Evolutionary conservation across 1,140 invertebrate genomes (phyloP).

Genomic region (Tetragonula clypearis): DNA sequence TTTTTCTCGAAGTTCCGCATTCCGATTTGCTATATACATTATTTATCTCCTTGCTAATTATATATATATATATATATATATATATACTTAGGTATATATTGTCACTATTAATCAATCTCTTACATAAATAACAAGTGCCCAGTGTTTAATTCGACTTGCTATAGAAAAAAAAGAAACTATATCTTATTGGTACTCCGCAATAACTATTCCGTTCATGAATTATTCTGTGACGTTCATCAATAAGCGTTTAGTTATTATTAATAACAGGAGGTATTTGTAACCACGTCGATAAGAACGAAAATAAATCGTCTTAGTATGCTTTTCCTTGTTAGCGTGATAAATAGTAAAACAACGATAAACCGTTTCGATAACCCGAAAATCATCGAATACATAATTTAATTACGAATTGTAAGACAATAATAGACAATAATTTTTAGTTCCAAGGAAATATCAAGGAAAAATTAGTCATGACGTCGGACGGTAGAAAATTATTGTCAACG

Average conservation of each 20-base stretch:
- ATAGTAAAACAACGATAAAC: slow-evolving; percentile 11
- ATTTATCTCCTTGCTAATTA: background rate
- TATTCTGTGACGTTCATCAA: background rate
- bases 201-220: background rate
- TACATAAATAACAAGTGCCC: background rate
- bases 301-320: background rate
- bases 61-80: too few species aligned
- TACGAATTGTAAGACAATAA: background rate
- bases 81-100: too few species aligned
- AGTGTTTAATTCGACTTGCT: background rate
- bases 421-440: too few species aligned
- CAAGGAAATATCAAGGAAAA: background rate
- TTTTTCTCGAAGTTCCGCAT: background rate
- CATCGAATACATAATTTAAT: background rate
- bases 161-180: background rate
- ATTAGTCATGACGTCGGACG: background rate
- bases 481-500: background rate
- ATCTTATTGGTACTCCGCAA: too few species aligned
- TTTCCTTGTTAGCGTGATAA: slow-evolving; percentile 11
- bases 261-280: slow-evolving; percentile 2
- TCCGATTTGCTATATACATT: background rate
- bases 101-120: too few species aligned
- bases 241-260: slow-evolving; percentile 16
- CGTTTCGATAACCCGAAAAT: slow-evolving; percentile 18
- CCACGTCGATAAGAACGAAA: slow-evolving; percentile 8